A percentile compares a stretch with the other conserved stretches of the same genome.
These are phyloP conservation scores for Apus apus DNA, from an alignment of 2,113 vertebrate genomes.

Conservation along the genomic window DNA sequence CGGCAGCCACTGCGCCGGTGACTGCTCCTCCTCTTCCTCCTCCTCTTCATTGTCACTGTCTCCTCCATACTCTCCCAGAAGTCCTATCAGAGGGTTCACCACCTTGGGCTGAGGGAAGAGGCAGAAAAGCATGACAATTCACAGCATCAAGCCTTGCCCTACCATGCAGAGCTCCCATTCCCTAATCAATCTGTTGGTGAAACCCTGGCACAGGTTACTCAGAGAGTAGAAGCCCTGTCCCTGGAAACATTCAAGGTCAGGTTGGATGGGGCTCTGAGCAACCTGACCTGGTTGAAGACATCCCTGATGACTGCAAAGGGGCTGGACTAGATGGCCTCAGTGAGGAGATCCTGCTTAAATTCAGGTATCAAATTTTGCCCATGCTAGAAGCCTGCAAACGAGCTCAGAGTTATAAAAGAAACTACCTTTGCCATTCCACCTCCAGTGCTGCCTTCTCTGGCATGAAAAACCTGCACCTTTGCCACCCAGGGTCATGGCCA, in stretches of 20 bases:
- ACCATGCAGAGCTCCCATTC: rapidly evolving
- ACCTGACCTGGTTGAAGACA: no score
- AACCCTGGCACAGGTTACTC: no score
- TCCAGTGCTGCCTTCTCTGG: neutral
- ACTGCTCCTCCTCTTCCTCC: conserved; percentile 86
- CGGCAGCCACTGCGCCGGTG: conserved; percentile 65
- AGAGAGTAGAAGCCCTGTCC: no score
- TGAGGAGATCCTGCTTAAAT: neutral
- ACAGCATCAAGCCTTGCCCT: neutral
- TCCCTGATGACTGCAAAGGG: no score
- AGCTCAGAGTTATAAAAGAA: neutral
- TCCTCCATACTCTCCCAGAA: conserved; percentile 93
- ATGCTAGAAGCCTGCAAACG: neutral
- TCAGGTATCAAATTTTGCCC: neutral
- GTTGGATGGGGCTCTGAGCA: no score
- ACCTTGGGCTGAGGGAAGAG: conserved; percentile 84
- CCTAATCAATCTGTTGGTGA: neutral
- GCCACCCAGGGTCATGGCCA: neutral
- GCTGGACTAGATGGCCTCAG: neutral
- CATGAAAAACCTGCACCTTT: neutral
- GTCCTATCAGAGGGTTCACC: conserved; percentile 91
- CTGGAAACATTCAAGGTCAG: no score
- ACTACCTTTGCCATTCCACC: neutral
- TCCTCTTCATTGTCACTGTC: conserved; percentile 95
- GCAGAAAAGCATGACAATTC: neutral